Evolutionary conservation across 2,113 vertebrate genomes (phyloP).

Genomic region (Illadopsis cleaveri): DNA sequence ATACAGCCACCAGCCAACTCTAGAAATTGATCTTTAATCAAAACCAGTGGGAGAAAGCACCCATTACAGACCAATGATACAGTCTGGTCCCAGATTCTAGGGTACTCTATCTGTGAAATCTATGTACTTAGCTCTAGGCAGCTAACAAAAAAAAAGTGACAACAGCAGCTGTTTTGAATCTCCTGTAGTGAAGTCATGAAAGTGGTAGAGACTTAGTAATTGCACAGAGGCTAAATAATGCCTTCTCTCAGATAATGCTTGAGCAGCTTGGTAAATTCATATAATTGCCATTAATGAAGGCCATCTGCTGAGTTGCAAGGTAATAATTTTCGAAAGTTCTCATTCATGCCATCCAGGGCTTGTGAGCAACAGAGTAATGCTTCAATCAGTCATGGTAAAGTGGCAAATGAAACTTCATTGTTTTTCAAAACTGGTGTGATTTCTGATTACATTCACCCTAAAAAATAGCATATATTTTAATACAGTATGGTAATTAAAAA

Average conservation of each 20-base stretch:
- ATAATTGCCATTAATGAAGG: slow-evolving; percentile 53
- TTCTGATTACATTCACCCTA: not conserved
- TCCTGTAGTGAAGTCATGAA: slow-evolving; percentile 48
- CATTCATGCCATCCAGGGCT: not conserved
- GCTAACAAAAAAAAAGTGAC: not conserved
- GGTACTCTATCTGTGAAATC: slow-evolving; percentile 6
- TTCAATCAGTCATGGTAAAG: not conserved
- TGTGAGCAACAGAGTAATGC: not conserved
- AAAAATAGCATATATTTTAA: not conserved
- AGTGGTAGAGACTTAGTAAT: slow-evolving; percentile 8
- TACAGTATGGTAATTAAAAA: not conserved
- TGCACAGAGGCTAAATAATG: slow-evolving; percentile 17
- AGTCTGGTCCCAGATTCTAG: not conserved
- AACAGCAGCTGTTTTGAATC: slow-evolving; percentile 53
- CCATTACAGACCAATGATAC: not conserved
- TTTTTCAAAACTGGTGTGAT: not conserved
- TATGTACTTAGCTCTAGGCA: not conserved
- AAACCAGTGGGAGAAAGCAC: not conserved
- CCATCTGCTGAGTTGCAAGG: slow-evolving; percentile 37
- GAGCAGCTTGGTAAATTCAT: not conserved
- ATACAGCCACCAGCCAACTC: not conserved
- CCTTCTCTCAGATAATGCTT: slow-evolving; percentile 33
- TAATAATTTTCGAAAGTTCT: slow-evolving; percentile 34
- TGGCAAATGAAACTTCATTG: not conserved
- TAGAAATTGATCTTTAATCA: slow-evolving; percentile 43